These are phyloP conservation scores for Macrocentrus cingulum DNA, from an alignment of 1,140 invertebrate species.

Conservation along the genomic window DNA sequence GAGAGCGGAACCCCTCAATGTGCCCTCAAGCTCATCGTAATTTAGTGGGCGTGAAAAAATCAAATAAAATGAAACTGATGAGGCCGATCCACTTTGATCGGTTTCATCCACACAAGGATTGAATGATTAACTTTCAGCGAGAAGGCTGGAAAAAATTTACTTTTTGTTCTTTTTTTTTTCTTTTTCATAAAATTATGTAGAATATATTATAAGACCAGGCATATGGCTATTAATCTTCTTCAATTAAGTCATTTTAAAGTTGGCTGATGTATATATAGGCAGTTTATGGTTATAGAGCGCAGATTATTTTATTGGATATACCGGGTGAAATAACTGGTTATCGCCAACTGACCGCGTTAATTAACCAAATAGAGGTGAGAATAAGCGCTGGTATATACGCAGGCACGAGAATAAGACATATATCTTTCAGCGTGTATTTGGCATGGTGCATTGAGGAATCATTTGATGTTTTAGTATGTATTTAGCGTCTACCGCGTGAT, in stretches of 20 bases:
- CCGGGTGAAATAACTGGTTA: no score
- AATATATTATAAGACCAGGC: no score
- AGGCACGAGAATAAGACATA: neutral
- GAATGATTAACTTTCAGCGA: constrained; percentile 14
- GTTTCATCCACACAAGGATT: constrained; percentile 12
- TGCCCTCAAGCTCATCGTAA: constrained; percentile 19
- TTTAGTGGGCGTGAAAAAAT: constrained; percentile 28
- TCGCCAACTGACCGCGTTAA: neutral
- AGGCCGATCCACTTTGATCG: neutral
- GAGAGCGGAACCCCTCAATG: constrained; percentile 17
- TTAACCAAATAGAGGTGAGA: no score
- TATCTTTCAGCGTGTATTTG: neutral
- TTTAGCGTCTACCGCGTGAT: neutral
- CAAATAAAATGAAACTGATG: constrained; percentile 6
- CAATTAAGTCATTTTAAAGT: no score
- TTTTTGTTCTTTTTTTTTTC: no score
- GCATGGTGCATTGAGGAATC: neutral
- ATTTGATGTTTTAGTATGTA: neutral
- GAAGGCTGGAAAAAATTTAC: no score
- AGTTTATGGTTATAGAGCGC: no score
- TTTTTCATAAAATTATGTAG: no score
- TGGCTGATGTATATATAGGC: no score
- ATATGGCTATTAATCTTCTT: no score
- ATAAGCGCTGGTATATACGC: no score
- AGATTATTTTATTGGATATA: no score